Evolutionary conservation across 2,797 vertebrate genomes (phyloP), one percentile per base, ranked within the genome.

Genomic region (Yasuhikotakia modesta): DNA sequence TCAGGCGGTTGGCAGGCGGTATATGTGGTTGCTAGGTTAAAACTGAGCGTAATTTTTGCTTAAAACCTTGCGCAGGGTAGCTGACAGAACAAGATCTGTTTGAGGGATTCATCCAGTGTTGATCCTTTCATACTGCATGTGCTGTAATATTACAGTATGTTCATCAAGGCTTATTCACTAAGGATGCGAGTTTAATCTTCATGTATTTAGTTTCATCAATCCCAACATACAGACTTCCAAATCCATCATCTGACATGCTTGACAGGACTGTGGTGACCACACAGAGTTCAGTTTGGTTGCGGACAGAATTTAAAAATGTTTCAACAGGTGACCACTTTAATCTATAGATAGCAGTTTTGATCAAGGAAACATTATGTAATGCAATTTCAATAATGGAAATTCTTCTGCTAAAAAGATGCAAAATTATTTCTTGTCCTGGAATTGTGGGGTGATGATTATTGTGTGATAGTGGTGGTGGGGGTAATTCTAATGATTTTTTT

Each of bases 21-120:
- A 82, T 60, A 77, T 83, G 76, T 78, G 79, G 79, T 80, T 82
- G 84, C 78, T 86, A 79, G 84, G 81, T 80, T 87, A 79, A 85
- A 83, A 68, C 70, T 79, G 68, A 81, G 79, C 74, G 83, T 50
- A 71, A 82, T 45, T 74, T n/a, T 48, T 46, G n/a, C 35, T 58
- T 22, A 27, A 76, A 82, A 76, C 76, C 84, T 80, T 63, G 30
- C n/a, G 82, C 85, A 12, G 14, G 65, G 58, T 57, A 67, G 55
- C 48, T 61, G 21, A 71, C n/a, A 46, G 32, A 7, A 52, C 30
- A 21, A 67, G 61, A 81, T 77, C 8, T 73, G 53, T 48, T 70
- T 70, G 55, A 67, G 77, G 55, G 74, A 46, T 76, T 75, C 69
- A 74, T 82, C 70, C 27, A 75, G 65, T 63, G 64, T 45, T 78